Base-by-base conservation (phyloP, 2,113 vertebrate genomes). In the Ascaphus truei region DNA sequence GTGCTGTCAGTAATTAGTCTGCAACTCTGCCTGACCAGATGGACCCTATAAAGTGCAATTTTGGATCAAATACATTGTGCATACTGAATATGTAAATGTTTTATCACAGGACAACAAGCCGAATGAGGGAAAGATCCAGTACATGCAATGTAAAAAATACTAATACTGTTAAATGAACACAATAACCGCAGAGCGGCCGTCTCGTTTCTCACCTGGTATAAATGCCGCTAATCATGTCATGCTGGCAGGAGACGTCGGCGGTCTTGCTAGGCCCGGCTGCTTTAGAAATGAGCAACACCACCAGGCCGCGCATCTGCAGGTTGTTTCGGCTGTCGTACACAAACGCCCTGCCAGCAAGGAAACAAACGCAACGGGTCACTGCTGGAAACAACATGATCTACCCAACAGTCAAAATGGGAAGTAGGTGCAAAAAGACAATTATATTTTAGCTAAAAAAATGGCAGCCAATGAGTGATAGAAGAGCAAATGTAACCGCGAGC, bases 201-300 rank as follows among this genome's bases (percentile, higher is more conserved):
- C n/a, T n/a, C n/a, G 41, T 12, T 62, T 73, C 88, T 77, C 90
- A 98, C 97, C 96, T 95, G 75, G 97, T 90, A 81, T 97, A 95
- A 87, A 99, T 98, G 18, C 97, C 96, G 69, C 95, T 95, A 85
- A 95, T 88, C 93, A 95, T 92, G 76, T 93, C 91, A 30, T 94
- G 92, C 55, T 89, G 76, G 31, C 91, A 84, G 31, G 86, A 83
- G 1, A 85, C 76, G 0, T 86, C 76, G 11, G 82, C 34, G 0
- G 77, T 27, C 0, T 75, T 36, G 71, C 88, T 92, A 22, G 93
- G 93, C 37, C 97, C 96, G 1, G 96, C 97, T 4, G 97, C 92
- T 84, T 99, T 99, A 4, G 97, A 99, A 76, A 99, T 79, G 1
- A 99, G 91, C 55, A 99, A 73, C 0, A 99, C 81, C 0, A 99